Conservation (phyloP, 2,113 vertebrate species). For the Lathamus discolor region DNA sequence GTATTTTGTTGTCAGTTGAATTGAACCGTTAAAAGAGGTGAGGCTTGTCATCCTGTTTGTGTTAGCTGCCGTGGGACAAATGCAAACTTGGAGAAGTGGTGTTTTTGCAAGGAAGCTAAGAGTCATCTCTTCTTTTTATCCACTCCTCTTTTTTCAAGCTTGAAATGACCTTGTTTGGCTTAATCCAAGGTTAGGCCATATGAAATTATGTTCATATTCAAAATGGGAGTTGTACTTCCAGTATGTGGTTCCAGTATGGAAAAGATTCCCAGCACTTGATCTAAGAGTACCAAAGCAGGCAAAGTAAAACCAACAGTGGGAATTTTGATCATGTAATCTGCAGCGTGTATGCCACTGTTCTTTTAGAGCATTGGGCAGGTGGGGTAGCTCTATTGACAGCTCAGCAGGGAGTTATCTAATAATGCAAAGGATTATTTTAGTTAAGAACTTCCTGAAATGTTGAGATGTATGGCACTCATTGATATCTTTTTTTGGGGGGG, state of each 20-base stretch:
- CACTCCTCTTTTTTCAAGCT: not conserved
- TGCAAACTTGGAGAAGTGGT: not conserved
- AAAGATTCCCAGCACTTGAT: not conserved
- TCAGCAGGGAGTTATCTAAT: not conserved
- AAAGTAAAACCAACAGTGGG: not conserved
- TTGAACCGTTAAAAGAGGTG: not conserved
- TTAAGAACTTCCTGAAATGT: not conserved
- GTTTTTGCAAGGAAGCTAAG: not conserved
- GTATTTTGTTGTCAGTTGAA: not conserved
- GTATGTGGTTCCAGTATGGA: not conserved
- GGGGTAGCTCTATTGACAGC: not conserved
- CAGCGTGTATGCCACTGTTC: not conserved
- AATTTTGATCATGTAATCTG: not conserved
- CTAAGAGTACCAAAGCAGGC: not conserved
- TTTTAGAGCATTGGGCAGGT: not conserved
- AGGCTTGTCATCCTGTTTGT: fast-evolving
- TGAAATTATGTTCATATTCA: not conserved
- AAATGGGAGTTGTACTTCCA: not conserved
- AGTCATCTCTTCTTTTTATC: not conserved
- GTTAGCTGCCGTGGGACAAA: not conserved
- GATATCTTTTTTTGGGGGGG: not conserved
- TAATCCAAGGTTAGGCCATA: not conserved
- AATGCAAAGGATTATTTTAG: not conserved
- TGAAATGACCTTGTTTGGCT: not conserved
- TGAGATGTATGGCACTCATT: not conserved